These are phyloP conservation scores for Acanthurus lineatus DNA, from an alignment of 2,797 vertebrate genomes.

Conservation along the genomic window DNA sequence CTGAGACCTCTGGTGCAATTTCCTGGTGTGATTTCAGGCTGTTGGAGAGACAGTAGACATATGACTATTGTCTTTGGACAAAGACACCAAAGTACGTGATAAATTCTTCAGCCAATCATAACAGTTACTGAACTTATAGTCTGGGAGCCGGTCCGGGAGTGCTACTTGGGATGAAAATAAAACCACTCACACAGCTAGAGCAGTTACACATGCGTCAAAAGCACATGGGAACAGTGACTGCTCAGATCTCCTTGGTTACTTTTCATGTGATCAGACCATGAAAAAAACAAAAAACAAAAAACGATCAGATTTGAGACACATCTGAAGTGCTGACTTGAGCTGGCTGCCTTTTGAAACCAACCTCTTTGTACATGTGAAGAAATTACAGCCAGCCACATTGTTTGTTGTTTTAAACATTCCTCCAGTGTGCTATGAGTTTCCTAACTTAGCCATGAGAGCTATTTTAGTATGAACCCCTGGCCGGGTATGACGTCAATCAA, in stretches of 20 bases:
- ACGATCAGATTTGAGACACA: conserved; percentile 49
- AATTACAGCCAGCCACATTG: conserved; percentile 71
- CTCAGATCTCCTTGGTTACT: conserved; percentile 60
- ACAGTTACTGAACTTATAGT: conserved; percentile 64
- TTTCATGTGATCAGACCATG: conserved; percentile 73
- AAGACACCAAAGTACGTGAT: conserved; percentile 61
- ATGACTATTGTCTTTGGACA: conserved; percentile 70
- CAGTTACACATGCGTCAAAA: conserved; percentile 52
- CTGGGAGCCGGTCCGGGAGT: conserved; percentile 50
- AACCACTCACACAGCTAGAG: conserved; percentile 62
- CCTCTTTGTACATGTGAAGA: conserved; percentile 72
- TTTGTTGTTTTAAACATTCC: conserved; percentile 85
- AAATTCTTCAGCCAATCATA: conserved; percentile 64
- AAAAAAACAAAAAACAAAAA: conserved; percentile 22
- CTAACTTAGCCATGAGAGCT: conserved; percentile 84
- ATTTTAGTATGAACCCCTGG: conserved; percentile 82
- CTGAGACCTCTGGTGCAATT: conserved; percentile 56
- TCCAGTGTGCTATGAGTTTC: conserved; percentile 78
- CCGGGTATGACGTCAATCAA: conserved; percentile 81
- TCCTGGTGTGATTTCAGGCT: conserved; percentile 68
- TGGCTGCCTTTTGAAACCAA: conserved; percentile 55
- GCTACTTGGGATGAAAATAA: conserved; percentile 67
- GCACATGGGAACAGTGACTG: conserved; percentile 57
- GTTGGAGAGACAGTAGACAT: conserved; percentile 59
- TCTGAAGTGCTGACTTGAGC: conserved; percentile 64